Evolutionary conservation across 2,113 vertebrate genomes (phyloP).

Genomic region (Istiophorus platypterus): DNA sequence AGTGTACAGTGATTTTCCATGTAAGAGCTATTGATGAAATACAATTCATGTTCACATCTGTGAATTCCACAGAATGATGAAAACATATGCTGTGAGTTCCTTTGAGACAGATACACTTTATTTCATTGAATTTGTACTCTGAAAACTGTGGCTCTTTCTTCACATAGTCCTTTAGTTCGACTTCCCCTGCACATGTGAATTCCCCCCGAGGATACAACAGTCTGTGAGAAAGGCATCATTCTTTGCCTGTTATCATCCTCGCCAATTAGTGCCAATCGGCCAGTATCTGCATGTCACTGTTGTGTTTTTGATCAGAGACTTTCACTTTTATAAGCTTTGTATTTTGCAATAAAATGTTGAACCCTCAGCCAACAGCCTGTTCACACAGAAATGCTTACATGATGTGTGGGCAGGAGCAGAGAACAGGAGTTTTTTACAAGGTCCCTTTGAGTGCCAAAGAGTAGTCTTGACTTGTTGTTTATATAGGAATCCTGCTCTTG

Average conservation of each 20-base stretch:
- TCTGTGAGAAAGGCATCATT: neutral
- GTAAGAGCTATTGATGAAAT: conserved; percentile 3
- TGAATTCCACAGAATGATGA: neutral
- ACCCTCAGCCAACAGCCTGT: neutral
- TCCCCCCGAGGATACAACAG: neutral
- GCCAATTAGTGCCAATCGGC: neutral
- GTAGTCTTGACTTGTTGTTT: conserved; percentile 44
- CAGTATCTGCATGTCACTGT: conserved; percentile 11
- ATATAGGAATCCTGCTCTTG: conserved; percentile 37
- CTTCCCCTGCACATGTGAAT: neutral
- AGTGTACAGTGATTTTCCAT: neutral
- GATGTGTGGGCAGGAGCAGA: conserved; percentile 21
- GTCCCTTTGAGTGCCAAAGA: neutral
- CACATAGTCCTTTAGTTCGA: neutral
- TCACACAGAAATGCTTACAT: conserved; percentile 9
- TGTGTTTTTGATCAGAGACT: neutral
- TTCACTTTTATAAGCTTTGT: neutral
- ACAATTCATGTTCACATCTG: neutral
- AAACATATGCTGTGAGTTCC: neutral
- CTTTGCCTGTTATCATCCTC: neutral
- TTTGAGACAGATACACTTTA: neutral
- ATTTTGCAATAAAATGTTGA: conserved; percentile 34
- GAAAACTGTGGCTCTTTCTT: neutral
- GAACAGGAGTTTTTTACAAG: neutral
- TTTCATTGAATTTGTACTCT: conserved; percentile 5